Evolutionary conservation across 2,797 vertebrate genomes (phyloP).

Genomic region (Rousettus madagascariensis): DNA sequence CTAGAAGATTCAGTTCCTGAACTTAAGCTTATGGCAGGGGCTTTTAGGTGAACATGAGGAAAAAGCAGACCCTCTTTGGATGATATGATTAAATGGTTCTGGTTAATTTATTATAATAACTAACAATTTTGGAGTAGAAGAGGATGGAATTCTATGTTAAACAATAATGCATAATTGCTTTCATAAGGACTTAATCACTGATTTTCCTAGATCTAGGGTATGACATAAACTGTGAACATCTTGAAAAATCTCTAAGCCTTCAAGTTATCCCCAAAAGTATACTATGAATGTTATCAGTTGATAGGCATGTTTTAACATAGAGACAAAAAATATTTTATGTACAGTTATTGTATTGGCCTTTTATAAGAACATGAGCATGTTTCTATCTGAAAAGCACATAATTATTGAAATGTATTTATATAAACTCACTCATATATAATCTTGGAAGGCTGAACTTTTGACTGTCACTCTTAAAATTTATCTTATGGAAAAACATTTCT

Average conservation of each 20-base stretch:
- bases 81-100: background rate
- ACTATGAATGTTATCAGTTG: background rate
- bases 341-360: background rate
- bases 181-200: background rate
- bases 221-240: background rate
- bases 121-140: background rate
- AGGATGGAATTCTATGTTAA: background rate
- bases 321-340: background rate
- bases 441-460: background rate
- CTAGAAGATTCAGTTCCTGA: background rate
- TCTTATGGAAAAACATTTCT: background rate
- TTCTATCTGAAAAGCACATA: background rate
- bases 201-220: constrained; percentile 6
- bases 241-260: background rate
- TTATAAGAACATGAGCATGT: background rate
- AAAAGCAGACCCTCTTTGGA: background rate
- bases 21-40: background rate
- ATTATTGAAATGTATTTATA: background rate
- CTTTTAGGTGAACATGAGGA: background rate
- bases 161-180: background rate
- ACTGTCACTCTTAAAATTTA: background rate
- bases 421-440: background rate
- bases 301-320: background rate
- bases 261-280: background rate
- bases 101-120: background rate